A percentile compares a stretch with the other conserved stretches of the same genome.
phyloP scores from a whole-genome alignment of 2,797 vertebrate species.

The Ataeniobius toweri region DNA sequence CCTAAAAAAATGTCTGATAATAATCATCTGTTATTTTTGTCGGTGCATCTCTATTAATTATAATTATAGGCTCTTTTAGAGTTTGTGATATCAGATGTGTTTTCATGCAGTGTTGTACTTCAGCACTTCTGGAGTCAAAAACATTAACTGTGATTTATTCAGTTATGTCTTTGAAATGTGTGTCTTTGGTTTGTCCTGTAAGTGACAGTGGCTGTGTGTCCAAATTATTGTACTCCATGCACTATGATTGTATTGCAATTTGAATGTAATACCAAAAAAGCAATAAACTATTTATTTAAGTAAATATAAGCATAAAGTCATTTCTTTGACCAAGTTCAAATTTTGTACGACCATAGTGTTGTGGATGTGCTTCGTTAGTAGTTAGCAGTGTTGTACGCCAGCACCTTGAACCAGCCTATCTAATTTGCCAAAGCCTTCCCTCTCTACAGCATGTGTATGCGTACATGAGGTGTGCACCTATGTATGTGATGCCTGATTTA shows the following conservation, averaged over 20 bases:
- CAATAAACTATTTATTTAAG: slow-evolving; percentile 76
- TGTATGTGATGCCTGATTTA: slow-evolving; percentile 45
- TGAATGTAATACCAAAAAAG: slow-evolving; percentile 70
- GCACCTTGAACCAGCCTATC: slow-evolving; percentile 15
- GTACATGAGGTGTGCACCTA: slow-evolving; percentile 2
- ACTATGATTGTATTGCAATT: slow-evolving; percentile 85
- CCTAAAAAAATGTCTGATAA: no score
- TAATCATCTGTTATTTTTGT: not conserved
- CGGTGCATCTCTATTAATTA: not conserved
- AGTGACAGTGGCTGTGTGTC: slow-evolving; percentile 46
- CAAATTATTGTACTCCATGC: slow-evolving; percentile 71
- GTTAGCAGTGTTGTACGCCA: slow-evolving; percentile 7
- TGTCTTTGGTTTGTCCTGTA: slow-evolving; percentile 56
- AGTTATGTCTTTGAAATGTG: slow-evolving; percentile 51
- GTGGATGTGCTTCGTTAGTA: slow-evolving; percentile 61
- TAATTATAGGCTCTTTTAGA: slow-evolving; percentile 8
- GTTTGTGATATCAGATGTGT: slow-evolving; percentile 31
- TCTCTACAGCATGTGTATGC: slow-evolving; percentile 25
- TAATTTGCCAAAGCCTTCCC: slow-evolving; percentile 18
- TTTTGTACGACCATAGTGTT: slow-evolving; percentile 82
- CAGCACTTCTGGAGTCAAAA: slow-evolving; percentile 21
- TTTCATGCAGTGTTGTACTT: slow-evolving; percentile 32
- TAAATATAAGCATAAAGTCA: slow-evolving; percentile 70
- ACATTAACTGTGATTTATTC: slow-evolving; percentile 19
- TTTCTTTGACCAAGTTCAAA: slow-evolving; percentile 78